Evolutionary conservation across 2,113 vertebrate species (phyloP), one percentile per base, ranked within the genome.

Genomic region (Hippocampus barbouri): DNA sequence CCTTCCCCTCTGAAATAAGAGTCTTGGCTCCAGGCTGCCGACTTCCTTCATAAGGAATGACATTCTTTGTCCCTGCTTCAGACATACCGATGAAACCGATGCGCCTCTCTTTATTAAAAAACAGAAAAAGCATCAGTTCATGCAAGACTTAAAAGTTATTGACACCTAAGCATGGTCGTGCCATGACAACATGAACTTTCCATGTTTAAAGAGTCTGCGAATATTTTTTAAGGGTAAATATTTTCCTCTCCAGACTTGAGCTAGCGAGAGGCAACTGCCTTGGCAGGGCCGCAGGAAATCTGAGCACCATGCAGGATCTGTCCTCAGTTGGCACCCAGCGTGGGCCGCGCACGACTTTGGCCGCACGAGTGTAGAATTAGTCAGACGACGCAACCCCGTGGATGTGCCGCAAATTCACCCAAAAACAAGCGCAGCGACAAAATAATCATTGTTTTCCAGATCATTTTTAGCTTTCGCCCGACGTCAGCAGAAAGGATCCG

Each of bases 191-290:
- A 40, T 72, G 66, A 81, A 51, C 56, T 79, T 54, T 75, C 45
- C 60, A 2, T 63, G 25, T 79, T 57, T 25, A 49, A 59, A 71
- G 11, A 67, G 38, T 59, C 64, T 57, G 53, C 75, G 62, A 71
- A 79, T 79, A 80, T 83, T 82, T 40, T 47, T 83, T 73, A 41
- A 81, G 34, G 59, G 61, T 64, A 80, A 78, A 73, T 67, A 66
- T 79, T 71, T 79, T 76, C 41, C 30, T 71, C 20, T 27, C 18
- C 5, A 8, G 70, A 71, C 63, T 61, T 40, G 64, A 54, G 71
- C 30, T 69, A 2, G 66, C 66, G 81, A 77, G 68, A 73, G 66
- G 74, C 72, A 72, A 45, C 71, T 80, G 25, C 34, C 71, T 71
- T 83, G 83, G 78, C 71, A 41, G 66, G 8, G 21, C 41, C 21